Evolutionary conservation across 2,888 invertebrate genomes (phyloP), one percentile per base, ranked within the genome.

Genomic region (Lasius platythorax): DNA sequence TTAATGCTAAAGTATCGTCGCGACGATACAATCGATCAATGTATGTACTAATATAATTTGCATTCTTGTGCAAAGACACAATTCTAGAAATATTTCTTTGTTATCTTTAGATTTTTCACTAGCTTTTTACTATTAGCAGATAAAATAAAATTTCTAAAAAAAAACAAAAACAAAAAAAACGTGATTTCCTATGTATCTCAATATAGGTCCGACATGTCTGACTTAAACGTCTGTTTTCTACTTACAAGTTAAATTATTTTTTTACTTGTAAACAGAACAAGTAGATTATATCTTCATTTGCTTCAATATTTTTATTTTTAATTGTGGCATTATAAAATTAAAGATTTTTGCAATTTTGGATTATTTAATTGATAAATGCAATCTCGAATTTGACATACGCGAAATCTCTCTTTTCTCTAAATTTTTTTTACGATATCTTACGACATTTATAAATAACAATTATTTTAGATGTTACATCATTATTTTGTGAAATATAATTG

Each of bases 1-100:
- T 87, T 87, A 81, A 88, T 58, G 87, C 85, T 88, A 88, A 89
- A 58, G 12, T 90, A 85, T 85, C 72, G 67, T 63, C 40, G 64
- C 46, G 33, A 64, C 76, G 63, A 66, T 67, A 74, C 67, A 70
- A 67, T 79, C n/a, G 86, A 86, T 84, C 63, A 78, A 23, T 50
- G 53, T 23, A 30, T 56, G 12, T 61, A 43, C 18, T 18, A 23
- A 50, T 76, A 33, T 53, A n/a, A n/a, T 18, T 64, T 81, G 86
- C 83, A 86, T 87, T 88, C 75, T 82, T 78, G n/a, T 73, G 30
- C 73, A 12, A 58, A 61, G 9, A 3, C 30, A 61, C 2, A 12
- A 12, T 23, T 11, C n/a, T 8, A 53, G n/a, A 53, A 9, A 23
- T 12, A 23, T 58, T 23, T 58, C 11, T 58, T 58, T 58, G 3